These are phyloP conservation scores for Coreoperca whiteheadi DNA, from an alignment of 2,113 vertebrate species.

Conservation along the genomic window DNA sequence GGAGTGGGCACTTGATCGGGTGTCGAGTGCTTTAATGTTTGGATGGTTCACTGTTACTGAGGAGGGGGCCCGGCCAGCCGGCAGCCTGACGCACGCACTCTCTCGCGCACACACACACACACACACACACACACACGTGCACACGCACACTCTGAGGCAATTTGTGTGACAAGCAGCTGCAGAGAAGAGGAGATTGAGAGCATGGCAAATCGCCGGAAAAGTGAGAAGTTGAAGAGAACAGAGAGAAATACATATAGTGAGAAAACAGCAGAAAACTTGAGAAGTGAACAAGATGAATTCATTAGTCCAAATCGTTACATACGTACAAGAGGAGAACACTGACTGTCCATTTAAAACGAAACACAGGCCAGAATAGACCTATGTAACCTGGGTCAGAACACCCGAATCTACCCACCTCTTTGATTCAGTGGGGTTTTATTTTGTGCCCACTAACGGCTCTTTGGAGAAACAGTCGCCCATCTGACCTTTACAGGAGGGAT, in stretches of 20 bases:
- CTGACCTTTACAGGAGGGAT: not conserved
- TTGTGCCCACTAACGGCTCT: too few species aligned
- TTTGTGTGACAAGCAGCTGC: conserved; percentile 20
- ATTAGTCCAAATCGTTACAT: not conserved
- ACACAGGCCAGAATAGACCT: not conserved
- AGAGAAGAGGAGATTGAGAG: not conserved
- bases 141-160: not conserved
- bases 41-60: conserved; percentile 29
- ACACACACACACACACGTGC: conserved; percentile 8
- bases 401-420: not conserved
- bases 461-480: not conserved
- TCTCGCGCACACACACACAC: conserved; percentile 7
- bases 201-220: not conserved
- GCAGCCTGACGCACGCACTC: not conserved
- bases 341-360: too few species aligned
- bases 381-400: not conserved
- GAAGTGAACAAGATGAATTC: not conserved
- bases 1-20: conserved; percentile 49
- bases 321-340: too few species aligned
- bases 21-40: conserved; percentile 57
- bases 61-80: not conserved
- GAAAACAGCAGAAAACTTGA: not conserved
- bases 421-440: not conserved
- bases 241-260: not conserved
- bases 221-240: not conserved